Evolutionary conservation across 2,113 vertebrate genomes (phyloP).

Genomic region (Polypterus senegalus): DNA sequence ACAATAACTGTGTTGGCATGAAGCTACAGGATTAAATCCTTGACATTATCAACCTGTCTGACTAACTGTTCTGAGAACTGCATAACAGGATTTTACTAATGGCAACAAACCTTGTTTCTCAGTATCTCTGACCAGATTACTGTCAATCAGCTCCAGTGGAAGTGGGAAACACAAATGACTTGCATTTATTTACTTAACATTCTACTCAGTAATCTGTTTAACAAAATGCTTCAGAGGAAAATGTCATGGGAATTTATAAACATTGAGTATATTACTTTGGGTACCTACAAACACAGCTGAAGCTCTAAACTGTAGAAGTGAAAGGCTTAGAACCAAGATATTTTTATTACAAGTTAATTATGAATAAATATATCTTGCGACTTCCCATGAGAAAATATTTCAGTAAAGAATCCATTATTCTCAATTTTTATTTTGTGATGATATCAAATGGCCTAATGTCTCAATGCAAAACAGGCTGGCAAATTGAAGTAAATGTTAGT

Average conservation of each 20-base stretch:
- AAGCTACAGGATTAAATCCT: constrained; percentile 28
- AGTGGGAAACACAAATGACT: constrained; percentile 36
- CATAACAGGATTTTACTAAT: constrained; percentile 42
- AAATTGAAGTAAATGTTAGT: too few relatives aligned
- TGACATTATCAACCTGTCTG: constrained; percentile 37
- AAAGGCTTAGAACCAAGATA: too few relatives aligned
- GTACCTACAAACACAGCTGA: constrained; percentile 46
- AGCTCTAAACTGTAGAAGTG: constrained; percentile 10
- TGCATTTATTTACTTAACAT: constrained; percentile 56
- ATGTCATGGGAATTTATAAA: constrained; percentile 60
- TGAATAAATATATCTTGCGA: constrained; percentile 13
- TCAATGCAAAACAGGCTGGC: too few relatives aligned
- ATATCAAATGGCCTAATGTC: too few relatives aligned
- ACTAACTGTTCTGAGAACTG: constrained; percentile 30
- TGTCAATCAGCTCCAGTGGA: constrained; percentile 38
- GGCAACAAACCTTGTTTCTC: constrained; percentile 44
- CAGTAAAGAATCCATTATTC: background rate
- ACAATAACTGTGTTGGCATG: constrained; percentile 17
- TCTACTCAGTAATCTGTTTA: constrained; percentile 44
- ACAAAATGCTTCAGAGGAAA: constrained; percentile 42
- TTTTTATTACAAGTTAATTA: constrained; percentile 9
- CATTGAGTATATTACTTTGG: constrained; percentile 35
- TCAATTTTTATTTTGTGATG: background rate
- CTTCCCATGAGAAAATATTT: constrained; percentile 29
- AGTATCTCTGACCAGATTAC: constrained; percentile 47